Percentiles rank a stretch among this genome's conserved stretches.
phyloP scores from a whole-genome alignment of 2,888 invertebrate genomes.

The Dasypogon diadema region DNA sequence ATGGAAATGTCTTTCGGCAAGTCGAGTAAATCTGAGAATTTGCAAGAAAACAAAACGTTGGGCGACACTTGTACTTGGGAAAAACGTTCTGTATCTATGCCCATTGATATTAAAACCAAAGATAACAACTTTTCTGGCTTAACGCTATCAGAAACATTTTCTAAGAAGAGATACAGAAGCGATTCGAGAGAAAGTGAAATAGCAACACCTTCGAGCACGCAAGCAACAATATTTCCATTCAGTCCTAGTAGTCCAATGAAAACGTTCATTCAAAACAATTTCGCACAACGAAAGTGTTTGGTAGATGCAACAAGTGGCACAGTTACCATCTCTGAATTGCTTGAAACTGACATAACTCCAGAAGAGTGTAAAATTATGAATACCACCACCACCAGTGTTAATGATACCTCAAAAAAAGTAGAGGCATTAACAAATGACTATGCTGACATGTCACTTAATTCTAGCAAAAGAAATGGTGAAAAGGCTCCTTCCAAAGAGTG shows the following conservation, averaged over 20 bases:
- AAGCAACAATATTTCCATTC: constrained; percentile 76
- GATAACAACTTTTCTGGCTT: constrained; percentile 52
- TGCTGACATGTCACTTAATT: constrained; percentile 58
- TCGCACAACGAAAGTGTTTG: constrained; percentile 62
- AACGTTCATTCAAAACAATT: constrained; percentile 60
- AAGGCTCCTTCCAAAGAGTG: neutral
- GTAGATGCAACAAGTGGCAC: constrained; percentile 65
- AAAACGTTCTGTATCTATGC: constrained; percentile 50
- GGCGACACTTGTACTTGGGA: constrained; percentile 57
- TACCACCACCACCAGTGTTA: neutral
- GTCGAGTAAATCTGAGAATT: constrained; percentile 62
- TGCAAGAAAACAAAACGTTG: constrained; percentile 43
- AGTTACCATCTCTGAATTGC: constrained; percentile 62
- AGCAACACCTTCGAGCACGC: constrained; percentile 72
- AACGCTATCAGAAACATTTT: constrained; percentile 54
- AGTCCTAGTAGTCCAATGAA: constrained; percentile 76
- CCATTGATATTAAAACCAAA: constrained; percentile 56
- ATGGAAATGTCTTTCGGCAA: constrained; percentile 75
- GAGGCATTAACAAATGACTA: constrained; percentile 58
- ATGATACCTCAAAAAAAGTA: constrained; percentile 42
- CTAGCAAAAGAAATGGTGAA: neutral
- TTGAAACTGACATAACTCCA: neutral
- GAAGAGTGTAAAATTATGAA: constrained; percentile 52
- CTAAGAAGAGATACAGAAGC: constrained; percentile 61
- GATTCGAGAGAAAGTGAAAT: constrained; percentile 68